phyloP scores from a whole-genome alignment of 2,888 invertebrate species.

The Chloroclystis v-ata region DNA sequence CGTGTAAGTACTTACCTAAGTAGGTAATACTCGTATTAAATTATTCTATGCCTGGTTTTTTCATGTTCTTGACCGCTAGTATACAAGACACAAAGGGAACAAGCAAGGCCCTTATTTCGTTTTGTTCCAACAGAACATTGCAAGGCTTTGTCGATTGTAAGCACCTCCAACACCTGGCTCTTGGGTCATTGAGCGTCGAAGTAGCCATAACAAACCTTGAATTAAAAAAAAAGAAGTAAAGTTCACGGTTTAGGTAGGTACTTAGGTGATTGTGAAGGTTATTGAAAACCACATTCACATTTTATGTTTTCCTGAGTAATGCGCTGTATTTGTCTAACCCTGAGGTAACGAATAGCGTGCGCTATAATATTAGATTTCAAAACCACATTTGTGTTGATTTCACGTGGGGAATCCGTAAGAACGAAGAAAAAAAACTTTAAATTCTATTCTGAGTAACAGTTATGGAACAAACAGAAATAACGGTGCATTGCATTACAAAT shows the following conservation, averaged over 20 bases:
- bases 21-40: too few relatives aligned
- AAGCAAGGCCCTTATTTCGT: constrained; percentile 26
- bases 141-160: constrained; percentile 29
- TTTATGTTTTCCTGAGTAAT: too few relatives aligned
- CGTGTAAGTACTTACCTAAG: too few relatives aligned
- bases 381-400: too few relatives aligned
- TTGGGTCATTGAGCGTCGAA: constrained; percentile 23
- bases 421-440: neutral
- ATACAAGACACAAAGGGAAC: constrained; percentile 16
- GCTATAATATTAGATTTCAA: too few relatives aligned
- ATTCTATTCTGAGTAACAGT: neutral
- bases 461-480: constrained; percentile 16
- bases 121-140: constrained; percentile 30
- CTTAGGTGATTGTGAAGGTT: neutral
- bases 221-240: neutral
- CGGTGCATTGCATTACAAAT: constrained; percentile 18
- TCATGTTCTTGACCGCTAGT: neutral
- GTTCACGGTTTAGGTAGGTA: neutral
- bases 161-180: constrained; percentile 28
- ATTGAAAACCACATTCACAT: too few relatives aligned
- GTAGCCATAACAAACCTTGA: constrained; percentile 12
- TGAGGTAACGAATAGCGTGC: too few relatives aligned
- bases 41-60: too few relatives aligned
- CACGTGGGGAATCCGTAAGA: too few relatives aligned
- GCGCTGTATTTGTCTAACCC: too few relatives aligned